phyloP scores from a whole-genome alignment of 2,888 invertebrate genomes.

The Thysanoteuthis rhombus region DNA sequence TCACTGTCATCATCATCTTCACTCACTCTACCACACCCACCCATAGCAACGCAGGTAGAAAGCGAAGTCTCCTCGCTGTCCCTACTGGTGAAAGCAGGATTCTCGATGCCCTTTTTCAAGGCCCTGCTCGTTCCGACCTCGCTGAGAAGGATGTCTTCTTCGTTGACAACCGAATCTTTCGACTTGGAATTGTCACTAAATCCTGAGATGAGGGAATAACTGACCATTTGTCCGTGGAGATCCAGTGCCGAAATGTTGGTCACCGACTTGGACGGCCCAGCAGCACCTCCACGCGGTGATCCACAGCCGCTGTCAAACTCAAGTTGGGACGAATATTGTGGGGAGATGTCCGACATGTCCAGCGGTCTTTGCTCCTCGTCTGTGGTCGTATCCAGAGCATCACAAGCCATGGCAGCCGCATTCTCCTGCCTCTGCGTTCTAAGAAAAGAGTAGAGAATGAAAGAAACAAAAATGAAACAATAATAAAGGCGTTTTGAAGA shows the following conservation, averaged over 20 bases:
- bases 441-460: background rate
- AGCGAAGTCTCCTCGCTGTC: background rate
- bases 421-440: conserved; percentile 13
- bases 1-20: conserved; percentile 32
- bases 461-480: background rate
- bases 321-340: background rate
- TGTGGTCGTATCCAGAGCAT: background rate
- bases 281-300: background rate
- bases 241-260: background rate
- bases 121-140: background rate
- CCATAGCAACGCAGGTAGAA: background rate
- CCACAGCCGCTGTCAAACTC: background rate
- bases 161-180: conserved; percentile 23
- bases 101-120: conserved; percentile 14
- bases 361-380: background rate
- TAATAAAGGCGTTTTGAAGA: background rate
- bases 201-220: conserved; percentile 1
- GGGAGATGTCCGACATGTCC: background rate
- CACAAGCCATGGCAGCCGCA: background rate
- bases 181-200: background rate
- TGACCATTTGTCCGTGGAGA: conserved; percentile 20
- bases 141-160: conserved; percentile 22
- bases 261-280: conserved; percentile 19
- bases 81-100: background rate
- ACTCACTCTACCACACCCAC: background rate